Conservation (phyloP, 1,140 invertebrate species). For the Drosophila subobscura region DNA sequence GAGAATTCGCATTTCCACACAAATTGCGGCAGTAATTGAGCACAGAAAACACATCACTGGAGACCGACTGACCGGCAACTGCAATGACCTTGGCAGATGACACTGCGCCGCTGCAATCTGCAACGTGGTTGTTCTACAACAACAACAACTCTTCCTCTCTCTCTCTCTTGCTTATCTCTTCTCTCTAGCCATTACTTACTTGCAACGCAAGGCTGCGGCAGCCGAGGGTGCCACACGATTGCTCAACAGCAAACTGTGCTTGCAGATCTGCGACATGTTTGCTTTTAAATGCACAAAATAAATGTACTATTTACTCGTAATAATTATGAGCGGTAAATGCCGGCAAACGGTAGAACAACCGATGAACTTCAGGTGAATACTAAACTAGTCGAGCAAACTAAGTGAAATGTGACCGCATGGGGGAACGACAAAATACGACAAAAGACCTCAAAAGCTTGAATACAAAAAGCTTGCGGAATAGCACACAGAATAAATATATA, state of each 20-base stretch:
- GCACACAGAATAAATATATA: conserved; percentile 7
- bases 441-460: not conserved
- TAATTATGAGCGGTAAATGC: conserved; percentile 37
- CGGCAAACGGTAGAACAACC: conserved; percentile 27
- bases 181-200: conserved; percentile 46
- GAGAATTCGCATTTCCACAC: conserved; percentile 31
- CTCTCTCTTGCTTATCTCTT: not conserved
- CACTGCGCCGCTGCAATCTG: conserved; percentile 51
- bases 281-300: conserved; percentile 22
- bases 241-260: conserved; percentile 55
- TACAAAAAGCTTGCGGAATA: not conserved
- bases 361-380: conserved; percentile 29
- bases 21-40: conserved; percentile 44
- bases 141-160: conserved; percentile 14
- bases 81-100: conserved; percentile 78
- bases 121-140: conserved; percentile 48
- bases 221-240: conserved; percentile 48
- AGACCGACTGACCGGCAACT: conserved; percentile 53
- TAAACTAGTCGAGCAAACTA: not conserved
- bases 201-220: conserved; percentile 59
- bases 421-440: conserved; percentile 14
- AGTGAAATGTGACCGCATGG: conserved; percentile 6
- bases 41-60: conserved; percentile 19
- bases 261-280: conserved; percentile 68
- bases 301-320: conserved; percentile 33